phyloP scores from a whole-genome alignment of 2,797 vertebrate species.

The Urosaurus nigricauda region DNA sequence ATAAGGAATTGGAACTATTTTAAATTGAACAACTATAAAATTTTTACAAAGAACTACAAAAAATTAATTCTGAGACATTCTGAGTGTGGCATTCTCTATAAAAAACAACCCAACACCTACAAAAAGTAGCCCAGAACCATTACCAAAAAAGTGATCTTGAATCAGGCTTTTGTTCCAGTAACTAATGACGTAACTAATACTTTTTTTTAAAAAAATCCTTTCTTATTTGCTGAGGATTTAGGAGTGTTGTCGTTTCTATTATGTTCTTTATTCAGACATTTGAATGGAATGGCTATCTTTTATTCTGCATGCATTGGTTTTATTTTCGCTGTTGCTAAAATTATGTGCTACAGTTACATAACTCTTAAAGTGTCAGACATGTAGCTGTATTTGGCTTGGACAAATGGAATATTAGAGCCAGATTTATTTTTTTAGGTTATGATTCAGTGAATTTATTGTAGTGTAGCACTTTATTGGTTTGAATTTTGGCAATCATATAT shows the following conservation, averaged over 20 bases:
- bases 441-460: conserved; percentile 8
- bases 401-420: background rate
- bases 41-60: background rate
- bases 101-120: background rate
- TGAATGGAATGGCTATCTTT: background rate
- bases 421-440: background rate
- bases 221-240: background rate
- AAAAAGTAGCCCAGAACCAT: background rate
- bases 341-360: no score
- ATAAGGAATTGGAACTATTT: background rate
- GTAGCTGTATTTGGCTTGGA: background rate
- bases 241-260: background rate
- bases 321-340: no score
- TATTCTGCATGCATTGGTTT: background rate
- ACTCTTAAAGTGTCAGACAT: no score
- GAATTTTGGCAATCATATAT: no score
- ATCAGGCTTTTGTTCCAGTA: background rate
- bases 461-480: background rate
- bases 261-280: background rate
- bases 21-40: background rate
- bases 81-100: background rate
- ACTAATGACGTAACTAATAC: no score
- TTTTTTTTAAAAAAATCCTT: no score
- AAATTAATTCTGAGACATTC: conserved; percentile 6
- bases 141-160: background rate